phyloP scores from a whole-genome alignment of 2,113 vertebrate species.

The Stegastes partitus region DNA sequence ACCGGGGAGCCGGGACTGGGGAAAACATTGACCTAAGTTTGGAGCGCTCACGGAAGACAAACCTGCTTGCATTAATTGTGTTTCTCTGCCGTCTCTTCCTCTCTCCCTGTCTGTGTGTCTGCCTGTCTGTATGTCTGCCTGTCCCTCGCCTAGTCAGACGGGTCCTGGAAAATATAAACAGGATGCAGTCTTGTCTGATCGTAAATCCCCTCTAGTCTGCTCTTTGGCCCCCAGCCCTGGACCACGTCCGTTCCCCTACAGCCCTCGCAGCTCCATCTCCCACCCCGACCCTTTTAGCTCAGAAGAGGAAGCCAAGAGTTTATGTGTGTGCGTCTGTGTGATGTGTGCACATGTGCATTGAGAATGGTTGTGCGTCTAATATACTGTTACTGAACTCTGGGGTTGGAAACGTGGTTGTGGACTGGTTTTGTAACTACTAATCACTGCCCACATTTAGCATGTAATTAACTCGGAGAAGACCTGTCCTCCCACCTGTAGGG shows the following conservation, averaged over 20 bases:
- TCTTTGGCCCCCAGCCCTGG: conserved; percentile 66
- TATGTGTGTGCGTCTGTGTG: conserved; percentile 47
- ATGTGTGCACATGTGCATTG: conserved; percentile 47
- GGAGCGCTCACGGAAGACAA: conserved; percentile 14
- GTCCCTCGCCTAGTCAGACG: conserved; percentile 44
- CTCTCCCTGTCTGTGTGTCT: not conserved
- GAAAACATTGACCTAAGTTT: conserved; percentile 62
- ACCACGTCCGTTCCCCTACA: conserved; percentile 66
- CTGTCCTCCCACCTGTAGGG: conserved; percentile 57
- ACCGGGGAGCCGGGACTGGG: conserved; percentile 33
- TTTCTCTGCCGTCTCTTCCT: conserved; percentile 6
- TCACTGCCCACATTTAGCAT: conserved; percentile 53
- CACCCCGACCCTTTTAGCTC: conserved; percentile 38
- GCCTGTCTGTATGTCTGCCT: conserved; percentile 18
- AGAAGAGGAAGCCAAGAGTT: conserved; percentile 57
- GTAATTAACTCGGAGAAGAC: conserved; percentile 40
- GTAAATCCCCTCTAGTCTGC: conserved; percentile 81
- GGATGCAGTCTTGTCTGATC: conserved; percentile 84
- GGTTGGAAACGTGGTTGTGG: conserved; percentile 56
- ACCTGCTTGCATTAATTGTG: conserved; percentile 50
- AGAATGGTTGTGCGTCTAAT: conserved; percentile 37
- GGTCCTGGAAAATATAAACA: conserved; percentile 84
- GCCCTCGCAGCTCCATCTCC: conserved; percentile 43
- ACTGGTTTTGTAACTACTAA: conserved; percentile 57
- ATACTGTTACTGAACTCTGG: conserved; percentile 29